Evolutionary conservation across 1,140 invertebrate genomes (phyloP).

Genomic region (Camponotus vicinus): DNA sequence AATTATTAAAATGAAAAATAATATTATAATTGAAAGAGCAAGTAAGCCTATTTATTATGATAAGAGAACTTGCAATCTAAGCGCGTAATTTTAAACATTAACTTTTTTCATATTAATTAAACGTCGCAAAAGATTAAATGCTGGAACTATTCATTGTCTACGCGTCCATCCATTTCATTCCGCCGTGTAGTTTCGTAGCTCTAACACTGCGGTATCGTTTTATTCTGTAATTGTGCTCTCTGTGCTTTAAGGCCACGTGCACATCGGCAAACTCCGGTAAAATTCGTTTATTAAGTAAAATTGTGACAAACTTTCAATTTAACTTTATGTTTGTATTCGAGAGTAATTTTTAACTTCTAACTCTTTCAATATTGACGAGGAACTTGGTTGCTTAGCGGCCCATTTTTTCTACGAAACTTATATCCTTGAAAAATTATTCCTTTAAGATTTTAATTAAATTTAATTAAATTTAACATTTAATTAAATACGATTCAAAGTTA

Average conservation of each 20-base stretch:
- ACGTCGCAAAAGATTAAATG: constrained; percentile 1
- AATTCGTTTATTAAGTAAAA: background rate
- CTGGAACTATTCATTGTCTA: constrained; percentile 31
- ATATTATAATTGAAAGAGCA: background rate
- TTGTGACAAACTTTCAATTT: background rate
- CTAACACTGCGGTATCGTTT: constrained; percentile 31
- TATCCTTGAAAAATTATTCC: background rate
- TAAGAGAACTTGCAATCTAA: background rate
- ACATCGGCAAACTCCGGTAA: constrained; percentile 12
- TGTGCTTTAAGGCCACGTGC: constrained; percentile 31
- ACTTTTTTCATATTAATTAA: constrained; percentile 29
- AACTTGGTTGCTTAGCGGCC: background rate
- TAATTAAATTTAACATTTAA: too few species aligned
- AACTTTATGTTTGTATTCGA: background rate
- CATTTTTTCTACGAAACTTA: background rate
- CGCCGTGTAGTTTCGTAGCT: constrained; percentile 27
- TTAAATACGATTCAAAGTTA: background rate
- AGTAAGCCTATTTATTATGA: background rate
- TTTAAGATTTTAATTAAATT: too few species aligned
- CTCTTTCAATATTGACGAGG: background rate
- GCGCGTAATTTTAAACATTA: background rate
- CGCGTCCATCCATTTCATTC: constrained; percentile 34
- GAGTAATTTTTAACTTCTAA: background rate
- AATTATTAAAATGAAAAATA: background rate
- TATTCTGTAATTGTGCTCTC: constrained; percentile 32